phyloP scores from a whole-genome alignment of 2,113 vertebrate genomes.

The Spermophilus dauricus region DNA sequence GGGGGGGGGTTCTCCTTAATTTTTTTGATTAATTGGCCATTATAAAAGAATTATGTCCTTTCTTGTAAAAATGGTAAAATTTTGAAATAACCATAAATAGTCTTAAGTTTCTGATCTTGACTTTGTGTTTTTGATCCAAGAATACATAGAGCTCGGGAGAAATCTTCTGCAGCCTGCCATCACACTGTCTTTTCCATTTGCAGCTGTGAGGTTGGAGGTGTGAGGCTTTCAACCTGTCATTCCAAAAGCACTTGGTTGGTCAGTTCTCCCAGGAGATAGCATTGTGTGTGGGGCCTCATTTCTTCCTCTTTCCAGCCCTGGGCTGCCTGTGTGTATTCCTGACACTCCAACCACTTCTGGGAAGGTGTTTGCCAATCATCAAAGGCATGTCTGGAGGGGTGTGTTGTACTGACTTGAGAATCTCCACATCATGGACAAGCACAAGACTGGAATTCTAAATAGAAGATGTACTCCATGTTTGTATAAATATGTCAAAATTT shows the following conservation, averaged over 20 bases:
- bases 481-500: too few species aligned
- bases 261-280: accelerated
- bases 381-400: neutral
- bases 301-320: neutral
- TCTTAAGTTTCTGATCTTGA: neutral
- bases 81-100: too few species aligned
- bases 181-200: neutral
- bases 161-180: neutral
- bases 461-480: too few species aligned
- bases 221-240: neutral
- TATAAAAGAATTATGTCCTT: constrained; percentile 23
- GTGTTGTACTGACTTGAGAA: neutral
- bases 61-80: too few species aligned
- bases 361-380: neutral
- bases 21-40: neutral
- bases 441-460: too few species aligned
- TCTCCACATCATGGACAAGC: too few species aligned
- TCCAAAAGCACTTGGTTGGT: neutral
- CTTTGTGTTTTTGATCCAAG: neutral
- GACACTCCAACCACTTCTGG: too few species aligned
- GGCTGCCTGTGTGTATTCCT: neutral
- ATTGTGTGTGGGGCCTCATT: accelerated
- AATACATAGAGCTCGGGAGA: neutral
- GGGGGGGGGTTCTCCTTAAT: neutral
- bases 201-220: neutral